These are phyloP conservation scores for Trichonephila clavipes DNA, from an alignment of 1,140 invertebrate species.

Conservation along the genomic window DNA sequence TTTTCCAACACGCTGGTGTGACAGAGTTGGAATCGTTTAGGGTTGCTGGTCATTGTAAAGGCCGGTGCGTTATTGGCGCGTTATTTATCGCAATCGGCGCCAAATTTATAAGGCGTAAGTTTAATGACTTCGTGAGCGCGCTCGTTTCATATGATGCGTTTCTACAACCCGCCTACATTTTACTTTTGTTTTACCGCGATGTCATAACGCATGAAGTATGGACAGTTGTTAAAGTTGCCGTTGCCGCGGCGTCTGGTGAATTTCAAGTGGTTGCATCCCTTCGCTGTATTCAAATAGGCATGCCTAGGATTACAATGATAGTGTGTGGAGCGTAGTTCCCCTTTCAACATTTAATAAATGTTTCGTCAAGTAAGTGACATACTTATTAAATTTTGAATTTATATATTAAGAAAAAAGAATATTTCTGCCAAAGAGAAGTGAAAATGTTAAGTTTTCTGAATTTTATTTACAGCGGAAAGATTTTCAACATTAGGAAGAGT, in stretches of 20 bases:
- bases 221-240: conserved; percentile 29
- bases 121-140: conserved; percentile 64
- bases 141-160: conserved; percentile 54
- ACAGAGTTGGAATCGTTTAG: conserved; percentile 9
- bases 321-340: background rate
- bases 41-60: conserved; percentile 14
- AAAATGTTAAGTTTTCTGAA: no score
- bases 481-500: no score
- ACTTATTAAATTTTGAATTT: background rate
- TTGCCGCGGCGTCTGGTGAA: background rate
- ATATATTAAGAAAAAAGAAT: no score
- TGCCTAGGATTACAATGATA: background rate
- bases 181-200: conserved; percentile 27
- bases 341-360: background rate
- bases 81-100: conserved; percentile 70
- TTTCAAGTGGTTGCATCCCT: background rate
- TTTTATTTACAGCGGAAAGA: no score
- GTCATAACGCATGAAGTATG: conserved; percentile 41
- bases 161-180: conserved; percentile 65
- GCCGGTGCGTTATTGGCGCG: conserved; percentile 58
- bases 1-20: background rate
- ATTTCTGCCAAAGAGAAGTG: no score
- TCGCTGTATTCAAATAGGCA: background rate
- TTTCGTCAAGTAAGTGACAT: background rate
- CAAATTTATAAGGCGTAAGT: conserved; percentile 50